phyloP scores from a whole-genome alignment of 2,113 vertebrate genomes.

The Cyphomyrus discorhynchus region DNA sequence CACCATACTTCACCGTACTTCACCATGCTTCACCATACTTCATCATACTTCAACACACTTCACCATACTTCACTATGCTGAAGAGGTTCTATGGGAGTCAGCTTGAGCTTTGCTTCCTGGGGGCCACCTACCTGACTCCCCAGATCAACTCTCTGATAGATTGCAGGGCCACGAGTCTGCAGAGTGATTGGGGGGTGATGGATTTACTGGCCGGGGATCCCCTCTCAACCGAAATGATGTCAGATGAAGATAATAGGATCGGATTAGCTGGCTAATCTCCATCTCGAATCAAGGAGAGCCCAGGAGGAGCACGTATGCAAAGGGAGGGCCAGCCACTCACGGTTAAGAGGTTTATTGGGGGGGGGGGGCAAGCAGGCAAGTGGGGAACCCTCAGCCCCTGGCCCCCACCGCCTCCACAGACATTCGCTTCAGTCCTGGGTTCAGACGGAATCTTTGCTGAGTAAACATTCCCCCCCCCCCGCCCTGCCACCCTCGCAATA shows the following conservation, averaged over 20 bases:
- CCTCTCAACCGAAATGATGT: conserved; percentile 5
- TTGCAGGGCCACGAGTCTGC: neutral
- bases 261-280: conserved; percentile 21
- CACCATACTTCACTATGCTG: neutral
- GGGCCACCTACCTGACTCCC: neutral
- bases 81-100: neutral
- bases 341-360: conserved; percentile 21
- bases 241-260: conserved; percentile 20
- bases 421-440: conserved; percentile 69
- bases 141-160: neutral
- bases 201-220: neutral
- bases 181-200: neutral
- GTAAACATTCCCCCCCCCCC: conserved; percentile 66
- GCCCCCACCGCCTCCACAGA: conserved; percentile 44
- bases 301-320: conserved; percentile 2
- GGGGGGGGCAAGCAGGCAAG: conserved; percentile 39
- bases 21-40: neutral
- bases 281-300: conserved; percentile 10
- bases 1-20: neutral
- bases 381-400: conserved; percentile 48
- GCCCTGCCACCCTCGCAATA: conserved; percentile 61
- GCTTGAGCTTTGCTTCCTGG: neutral
- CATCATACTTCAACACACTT: neutral
- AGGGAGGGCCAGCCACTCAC: neutral
- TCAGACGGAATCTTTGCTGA: conserved; percentile 81